Evolutionary conservation across 2,888 invertebrate species (phyloP).

Genomic region (Agrochola lota): DNA sequence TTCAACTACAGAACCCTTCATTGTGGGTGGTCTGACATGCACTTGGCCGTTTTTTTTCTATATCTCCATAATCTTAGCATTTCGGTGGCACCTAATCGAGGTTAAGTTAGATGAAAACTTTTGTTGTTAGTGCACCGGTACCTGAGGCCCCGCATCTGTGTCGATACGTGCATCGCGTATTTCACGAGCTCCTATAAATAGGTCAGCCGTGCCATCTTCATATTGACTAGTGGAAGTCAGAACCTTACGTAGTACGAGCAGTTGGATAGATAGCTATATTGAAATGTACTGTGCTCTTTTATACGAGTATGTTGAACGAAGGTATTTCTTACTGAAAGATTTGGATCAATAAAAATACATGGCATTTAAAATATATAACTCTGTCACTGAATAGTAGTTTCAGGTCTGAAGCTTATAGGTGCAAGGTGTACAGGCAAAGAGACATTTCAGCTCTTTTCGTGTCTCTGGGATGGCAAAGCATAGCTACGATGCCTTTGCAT

Average conservation of each 20-base stretch:
- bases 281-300: background rate
- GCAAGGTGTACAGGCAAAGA: background rate
- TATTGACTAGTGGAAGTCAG: conserved; percentile 62
- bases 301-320: background rate
- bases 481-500: background rate
- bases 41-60: no score
- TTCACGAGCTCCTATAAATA: conserved; percentile 60
- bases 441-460: background rate
- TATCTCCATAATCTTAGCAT: no score
- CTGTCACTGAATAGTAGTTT: background rate
- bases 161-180: conserved; percentile 62
- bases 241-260: conserved; percentile 37
- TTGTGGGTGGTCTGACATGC: no score
- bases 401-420: background rate
- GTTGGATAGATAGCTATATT: conserved; percentile 3
- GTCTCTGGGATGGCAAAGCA: background rate
- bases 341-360: background rate
- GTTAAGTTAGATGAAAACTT: conserved; percentile 11
- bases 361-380: background rate
- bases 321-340: background rate
- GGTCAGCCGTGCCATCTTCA: conserved; percentile 66
- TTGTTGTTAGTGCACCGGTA: conserved; percentile 9
- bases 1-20: no score
- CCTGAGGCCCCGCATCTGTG: conserved; percentile 27
- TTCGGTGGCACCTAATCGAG: background rate